phyloP scores from a whole-genome alignment of 2,797 vertebrate genomes.

The Schizothorax lantsangensis region DNA sequence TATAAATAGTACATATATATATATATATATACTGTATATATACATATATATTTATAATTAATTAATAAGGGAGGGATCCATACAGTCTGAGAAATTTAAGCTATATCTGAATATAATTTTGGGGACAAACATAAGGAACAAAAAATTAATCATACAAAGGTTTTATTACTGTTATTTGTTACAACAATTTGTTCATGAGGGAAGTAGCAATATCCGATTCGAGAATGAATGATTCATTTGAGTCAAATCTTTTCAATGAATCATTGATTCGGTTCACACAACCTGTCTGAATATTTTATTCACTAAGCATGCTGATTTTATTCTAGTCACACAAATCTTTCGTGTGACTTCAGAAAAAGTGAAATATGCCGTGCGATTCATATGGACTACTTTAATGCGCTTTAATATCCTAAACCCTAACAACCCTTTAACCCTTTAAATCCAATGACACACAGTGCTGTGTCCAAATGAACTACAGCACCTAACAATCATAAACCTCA shows the following conservation, averaged over 20 bases:
- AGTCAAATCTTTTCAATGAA: neutral
- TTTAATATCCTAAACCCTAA: neutral
- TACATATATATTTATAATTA: no score
- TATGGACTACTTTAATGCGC: neutral
- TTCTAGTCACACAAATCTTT: neutral
- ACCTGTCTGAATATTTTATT: neutral
- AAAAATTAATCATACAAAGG: no score
- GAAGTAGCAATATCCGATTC: neutral
- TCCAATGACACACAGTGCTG: neutral
- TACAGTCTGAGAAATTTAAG: no score
- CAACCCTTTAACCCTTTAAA: neutral
- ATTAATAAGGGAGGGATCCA: no score
- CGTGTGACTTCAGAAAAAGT: neutral
- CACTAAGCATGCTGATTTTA: no score
- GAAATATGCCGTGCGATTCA: neutral
- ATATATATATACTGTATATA: no score
- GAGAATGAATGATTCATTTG: neutral
- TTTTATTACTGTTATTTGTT: no score
- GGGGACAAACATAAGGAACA: no score
- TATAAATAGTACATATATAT: no score
- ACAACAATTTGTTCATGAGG: neutral
- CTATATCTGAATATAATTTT: no score
- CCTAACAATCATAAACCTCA: neutral
- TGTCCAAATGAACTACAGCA: neutral
- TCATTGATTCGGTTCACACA: constrained; percentile 15